A percentile compares a stretch with the other conserved stretches of the same genome.
These are phyloP conservation scores for Lepilemur ruficaudatus DNA, from an alignment of 2,797 vertebrate genomes.

Conservation along the genomic window DNA sequence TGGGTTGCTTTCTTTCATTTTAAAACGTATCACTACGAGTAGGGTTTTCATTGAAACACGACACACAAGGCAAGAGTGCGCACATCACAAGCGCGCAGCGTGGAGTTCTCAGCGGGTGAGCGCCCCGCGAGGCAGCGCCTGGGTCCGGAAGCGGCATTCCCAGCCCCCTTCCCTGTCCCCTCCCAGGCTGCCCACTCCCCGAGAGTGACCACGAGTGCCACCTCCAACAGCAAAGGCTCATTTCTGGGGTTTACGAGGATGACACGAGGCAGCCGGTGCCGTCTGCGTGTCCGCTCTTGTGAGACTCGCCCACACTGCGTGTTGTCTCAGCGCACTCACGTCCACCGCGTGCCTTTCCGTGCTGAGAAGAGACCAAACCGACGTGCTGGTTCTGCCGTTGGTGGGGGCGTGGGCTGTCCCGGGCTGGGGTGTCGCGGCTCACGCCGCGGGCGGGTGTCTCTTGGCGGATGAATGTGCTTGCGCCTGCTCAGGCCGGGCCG, in stretches of 20 bases:
- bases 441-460: accelerated
- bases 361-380: accelerated
- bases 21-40: not conserved
- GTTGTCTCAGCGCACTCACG: not conserved
- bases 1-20: not conserved
- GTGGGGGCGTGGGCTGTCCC: accelerated
- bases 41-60: not conserved
- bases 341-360: not conserved
- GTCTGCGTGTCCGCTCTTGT: not conserved
- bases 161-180: no score
- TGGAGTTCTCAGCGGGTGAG: not conserved
- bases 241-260: not conserved
- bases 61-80: not conserved
- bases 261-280: not conserved
- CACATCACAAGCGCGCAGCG: accelerated
- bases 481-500: not conserved
- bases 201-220: accelerated
- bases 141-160: not conserved
- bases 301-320: accelerated
- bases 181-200: accelerated
- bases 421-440: accelerated
- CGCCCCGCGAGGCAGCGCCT: no score
- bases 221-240: not conserved
- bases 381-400: accelerated
- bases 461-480: no score